A percentile compares a stretch with the other conserved stretches of the same genome.
phyloP scores from a whole-genome alignment of 2,797 vertebrate genomes.

The Siniperca obscura region DNA sequence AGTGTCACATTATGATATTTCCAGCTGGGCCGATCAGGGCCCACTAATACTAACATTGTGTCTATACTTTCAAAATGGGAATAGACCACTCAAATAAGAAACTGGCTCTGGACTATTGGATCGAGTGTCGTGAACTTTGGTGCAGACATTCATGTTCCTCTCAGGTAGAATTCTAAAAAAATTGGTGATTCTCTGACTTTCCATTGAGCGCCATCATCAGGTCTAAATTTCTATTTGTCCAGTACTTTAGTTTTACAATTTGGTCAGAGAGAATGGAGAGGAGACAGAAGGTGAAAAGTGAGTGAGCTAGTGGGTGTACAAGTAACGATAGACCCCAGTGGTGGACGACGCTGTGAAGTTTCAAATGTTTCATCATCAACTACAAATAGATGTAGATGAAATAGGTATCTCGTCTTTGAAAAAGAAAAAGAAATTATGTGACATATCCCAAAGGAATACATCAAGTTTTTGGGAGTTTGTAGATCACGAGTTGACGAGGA shows the following conservation, averaged over 20 bases:
- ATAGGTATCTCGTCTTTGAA: background rate
- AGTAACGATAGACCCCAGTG: conserved; percentile 7
- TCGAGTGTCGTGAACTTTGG: background rate
- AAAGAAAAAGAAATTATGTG: background rate
- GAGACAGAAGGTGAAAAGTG: background rate
- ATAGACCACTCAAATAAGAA: background rate
- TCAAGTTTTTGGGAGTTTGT: background rate
- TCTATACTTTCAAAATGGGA: background rate
- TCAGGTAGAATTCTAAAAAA: background rate
- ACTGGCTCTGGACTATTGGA: background rate
- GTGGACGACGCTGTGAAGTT: conserved; percentile 7
- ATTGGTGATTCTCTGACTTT: no score
- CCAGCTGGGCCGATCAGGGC: background rate
- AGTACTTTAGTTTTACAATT: no score
- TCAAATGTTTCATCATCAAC: conserved; percentile 17
- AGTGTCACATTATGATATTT: background rate
- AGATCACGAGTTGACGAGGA: background rate
- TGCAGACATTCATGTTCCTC: background rate
- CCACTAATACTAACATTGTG: background rate
- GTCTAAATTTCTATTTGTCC: no score
- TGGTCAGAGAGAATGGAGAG: background rate
- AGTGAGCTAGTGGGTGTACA: conserved; percentile 32
- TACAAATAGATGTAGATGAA: conserved; percentile 30
- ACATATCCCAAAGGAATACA: background rate
- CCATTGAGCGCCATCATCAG: no score